A percentile compares a stretch with the other conserved stretches of the same genome.
Evolutionary conservation across 2,113 vertebrate genomes (phyloP).

Genomic region (Bufo bufo): DNA sequence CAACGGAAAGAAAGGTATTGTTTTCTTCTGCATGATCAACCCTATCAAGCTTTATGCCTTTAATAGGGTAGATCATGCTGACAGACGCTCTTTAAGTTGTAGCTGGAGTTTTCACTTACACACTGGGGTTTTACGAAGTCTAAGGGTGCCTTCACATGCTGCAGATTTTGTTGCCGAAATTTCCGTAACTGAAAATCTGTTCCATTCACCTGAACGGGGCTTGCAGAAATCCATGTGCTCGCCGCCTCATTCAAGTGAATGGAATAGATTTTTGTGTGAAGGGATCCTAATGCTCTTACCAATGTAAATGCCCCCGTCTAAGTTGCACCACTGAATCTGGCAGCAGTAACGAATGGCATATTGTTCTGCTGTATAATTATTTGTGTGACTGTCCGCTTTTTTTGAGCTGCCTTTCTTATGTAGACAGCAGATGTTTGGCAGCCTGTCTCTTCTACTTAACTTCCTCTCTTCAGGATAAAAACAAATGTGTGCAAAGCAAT

Average conservation of each 20-base stretch:
- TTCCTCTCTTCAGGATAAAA: conserved; percentile 23
- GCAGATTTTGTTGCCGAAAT: too few relatives aligned
- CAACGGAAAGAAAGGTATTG: too few relatives aligned
- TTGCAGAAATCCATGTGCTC: too few relatives aligned
- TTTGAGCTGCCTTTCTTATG: conserved; percentile 8
- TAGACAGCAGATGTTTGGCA: conserved; percentile 48
- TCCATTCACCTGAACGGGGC: too few relatives aligned
- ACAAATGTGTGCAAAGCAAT: conserved; percentile 9
- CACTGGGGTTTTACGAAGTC: not conserved
- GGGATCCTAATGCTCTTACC: not conserved
- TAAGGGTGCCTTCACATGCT: too few relatives aligned
- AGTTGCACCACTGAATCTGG: not conserved
- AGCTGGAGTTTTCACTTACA: not conserved
- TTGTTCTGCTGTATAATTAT: not conserved
- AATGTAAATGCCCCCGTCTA: not conserved
- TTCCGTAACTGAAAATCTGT: too few relatives aligned
- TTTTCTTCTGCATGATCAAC: too few relatives aligned
- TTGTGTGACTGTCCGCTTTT: conserved; percentile 6
- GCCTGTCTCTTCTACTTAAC: conserved; percentile 28
- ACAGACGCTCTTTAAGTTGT: not conserved
- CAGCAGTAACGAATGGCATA: not conserved
- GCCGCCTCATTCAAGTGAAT: too few relatives aligned
- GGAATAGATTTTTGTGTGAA: too few relatives aligned
- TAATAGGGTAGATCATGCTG: too few relatives aligned
- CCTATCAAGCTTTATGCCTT: too few relatives aligned